A percentile compares a stretch with the other conserved stretches of the same genome.
Evolutionary conservation across 2,797 vertebrate species (phyloP).

Genomic region (Heliangelus exortis): DNA sequence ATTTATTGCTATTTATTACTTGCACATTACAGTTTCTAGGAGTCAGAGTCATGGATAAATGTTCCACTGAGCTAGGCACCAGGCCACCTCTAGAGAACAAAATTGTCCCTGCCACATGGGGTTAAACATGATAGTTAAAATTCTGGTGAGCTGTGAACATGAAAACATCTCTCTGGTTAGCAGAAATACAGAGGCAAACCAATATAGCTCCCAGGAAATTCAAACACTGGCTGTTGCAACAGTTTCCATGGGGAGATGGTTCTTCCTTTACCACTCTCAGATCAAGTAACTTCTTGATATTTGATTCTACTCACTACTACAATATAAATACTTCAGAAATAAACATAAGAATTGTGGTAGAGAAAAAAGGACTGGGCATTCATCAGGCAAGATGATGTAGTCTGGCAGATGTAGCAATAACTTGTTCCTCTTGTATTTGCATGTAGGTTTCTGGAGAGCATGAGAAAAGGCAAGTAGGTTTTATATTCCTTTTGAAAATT

Average conservation of each 20-base stretch:
- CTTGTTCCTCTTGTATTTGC: not conserved
- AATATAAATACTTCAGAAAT: not conserved
- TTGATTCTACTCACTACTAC: not conserved
- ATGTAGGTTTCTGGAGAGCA: not conserved
- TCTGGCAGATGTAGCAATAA: not conserved
- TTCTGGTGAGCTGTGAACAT: not conserved
- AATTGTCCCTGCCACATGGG: not conserved
- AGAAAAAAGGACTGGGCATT: not conserved
- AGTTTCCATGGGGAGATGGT: not conserved
- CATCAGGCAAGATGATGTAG: not conserved
- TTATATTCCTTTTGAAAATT: not conserved
- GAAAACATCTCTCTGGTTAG: not conserved
- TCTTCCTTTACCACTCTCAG: not conserved
- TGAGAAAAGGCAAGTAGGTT: not conserved
- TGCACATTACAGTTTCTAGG: not conserved
- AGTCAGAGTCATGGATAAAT: not conserved
- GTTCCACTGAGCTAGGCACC: not conserved
- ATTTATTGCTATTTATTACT: slow-evolving; percentile 26
- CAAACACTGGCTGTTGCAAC: not conserved
- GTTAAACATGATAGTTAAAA: not conserved
- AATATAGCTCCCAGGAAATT: not conserved
- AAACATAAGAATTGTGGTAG: not conserved
- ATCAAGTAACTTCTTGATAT: not conserved
- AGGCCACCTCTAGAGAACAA: not conserved
- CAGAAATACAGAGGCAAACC: not conserved